Conservation (phyloP, 1,140 invertebrate genomes). For the Drosophila leontia region DNA sequence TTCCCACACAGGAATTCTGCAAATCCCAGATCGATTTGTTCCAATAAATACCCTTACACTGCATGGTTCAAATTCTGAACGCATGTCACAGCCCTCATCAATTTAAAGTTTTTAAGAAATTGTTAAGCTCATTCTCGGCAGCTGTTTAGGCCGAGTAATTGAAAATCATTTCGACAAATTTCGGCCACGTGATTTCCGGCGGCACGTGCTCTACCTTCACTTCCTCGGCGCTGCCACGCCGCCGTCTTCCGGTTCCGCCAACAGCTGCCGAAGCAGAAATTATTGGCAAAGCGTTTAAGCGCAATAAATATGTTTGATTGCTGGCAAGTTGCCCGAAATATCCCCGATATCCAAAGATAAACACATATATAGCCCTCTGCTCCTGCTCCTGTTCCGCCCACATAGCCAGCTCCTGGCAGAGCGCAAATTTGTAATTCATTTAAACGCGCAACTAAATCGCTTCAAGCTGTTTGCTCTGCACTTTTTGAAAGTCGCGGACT, state of each 20-base stretch:
- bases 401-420: slow-evolving; percentile 8
- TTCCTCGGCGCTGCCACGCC: slow-evolving; percentile 4
- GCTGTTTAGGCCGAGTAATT: slow-evolving; percentile 54
- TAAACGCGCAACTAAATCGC: slow-evolving; percentile 59
- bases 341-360: slow-evolving; percentile 24
- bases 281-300: slow-evolving; percentile 79
- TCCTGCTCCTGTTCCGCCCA: slow-evolving; percentile 19
- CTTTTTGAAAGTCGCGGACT: slow-evolving; percentile 66
- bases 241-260: slow-evolving; percentile 2
- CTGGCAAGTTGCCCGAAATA: slow-evolving; percentile 66
- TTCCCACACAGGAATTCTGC: background rate
- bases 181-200: slow-evolving; percentile 71
- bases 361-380: slow-evolving; percentile 12
- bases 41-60: slow-evolving; percentile 15
- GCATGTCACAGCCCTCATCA: slow-evolving; percentile 13
- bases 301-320: slow-evolving; percentile 80
- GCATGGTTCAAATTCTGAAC: background rate
- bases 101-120: slow-evolving; percentile 25
- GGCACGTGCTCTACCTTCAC: slow-evolving; percentile 65
- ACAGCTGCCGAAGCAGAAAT: slow-evolving; percentile 68
- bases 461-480: slow-evolving; percentile 59
- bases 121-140: slow-evolving; percentile 12
- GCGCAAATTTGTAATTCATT: slow-evolving; percentile 70
- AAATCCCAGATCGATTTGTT: slow-evolving; percentile 13
- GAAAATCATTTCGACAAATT: slow-evolving; percentile 80